A percentile compares a stretch with the other conserved stretches of the same genome.
Conservation (phyloP, 2,113 vertebrate genomes). For the Cyanoramphus novaezelandiae region DNA sequence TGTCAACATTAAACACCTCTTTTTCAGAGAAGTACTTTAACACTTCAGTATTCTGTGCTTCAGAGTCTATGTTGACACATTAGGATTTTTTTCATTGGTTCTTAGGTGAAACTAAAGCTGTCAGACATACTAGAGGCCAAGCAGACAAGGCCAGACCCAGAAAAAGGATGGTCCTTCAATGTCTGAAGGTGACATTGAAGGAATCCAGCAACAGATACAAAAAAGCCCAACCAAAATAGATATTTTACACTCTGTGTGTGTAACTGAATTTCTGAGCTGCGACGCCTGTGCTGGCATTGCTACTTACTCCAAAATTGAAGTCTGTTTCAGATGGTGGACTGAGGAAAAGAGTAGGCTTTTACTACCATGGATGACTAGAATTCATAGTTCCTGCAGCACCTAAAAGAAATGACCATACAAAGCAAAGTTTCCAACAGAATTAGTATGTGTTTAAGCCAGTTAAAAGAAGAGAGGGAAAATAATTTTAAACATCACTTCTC, state of each 20-base stretch:
- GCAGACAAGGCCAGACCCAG: background rate
- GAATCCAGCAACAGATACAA: background rate
- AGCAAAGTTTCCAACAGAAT: background rate
- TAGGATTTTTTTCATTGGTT: background rate
- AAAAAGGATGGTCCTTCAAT: background rate
- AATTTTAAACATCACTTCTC: background rate
- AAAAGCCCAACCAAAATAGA: background rate
- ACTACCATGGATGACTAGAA: background rate
- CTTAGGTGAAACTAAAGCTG: background rate
- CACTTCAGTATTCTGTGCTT: background rate
- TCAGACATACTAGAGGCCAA: background rate
- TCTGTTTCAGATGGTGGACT: background rate
- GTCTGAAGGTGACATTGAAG: background rate
- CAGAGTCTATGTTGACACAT: background rate
- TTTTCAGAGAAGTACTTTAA: background rate
- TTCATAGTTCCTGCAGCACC: background rate
- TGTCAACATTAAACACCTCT: slow-evolving; percentile 35
- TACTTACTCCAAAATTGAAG: background rate
- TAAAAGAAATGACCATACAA: background rate
- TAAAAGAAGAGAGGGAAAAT: background rate
- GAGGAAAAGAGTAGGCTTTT: background rate
- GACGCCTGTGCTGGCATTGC: background rate
- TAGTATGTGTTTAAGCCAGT: background rate
- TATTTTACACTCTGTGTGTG: background rate
- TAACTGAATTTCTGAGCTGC: background rate